These are phyloP conservation scores for Apostichopus californicus DNA, from an alignment of 35 echinoderm and acorn worm genomes.

Conservation along the genomic window DNA sequence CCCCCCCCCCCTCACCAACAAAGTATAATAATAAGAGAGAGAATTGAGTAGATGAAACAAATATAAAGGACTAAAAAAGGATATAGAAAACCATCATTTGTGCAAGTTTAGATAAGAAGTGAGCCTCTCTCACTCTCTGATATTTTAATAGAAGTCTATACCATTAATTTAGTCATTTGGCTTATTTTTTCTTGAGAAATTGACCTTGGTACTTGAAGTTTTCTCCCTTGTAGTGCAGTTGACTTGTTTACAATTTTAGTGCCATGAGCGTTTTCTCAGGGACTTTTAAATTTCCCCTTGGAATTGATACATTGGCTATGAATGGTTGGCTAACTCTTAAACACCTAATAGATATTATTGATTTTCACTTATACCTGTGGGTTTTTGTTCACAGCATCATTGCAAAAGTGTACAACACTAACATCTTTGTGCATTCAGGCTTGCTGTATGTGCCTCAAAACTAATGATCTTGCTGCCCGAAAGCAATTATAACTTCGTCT, in stretches of 20 bases:
- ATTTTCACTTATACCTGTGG: neutral
- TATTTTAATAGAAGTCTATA: too few relatives aligned
- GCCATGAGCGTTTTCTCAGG: neutral
- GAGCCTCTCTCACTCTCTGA: too few relatives aligned
- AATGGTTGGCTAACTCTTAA: neutral
- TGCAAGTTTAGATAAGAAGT: too few relatives aligned
- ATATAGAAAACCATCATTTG: too few relatives aligned
- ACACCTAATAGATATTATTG: neutral
- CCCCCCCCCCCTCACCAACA: too few relatives aligned
- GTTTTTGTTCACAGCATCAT: neutral
- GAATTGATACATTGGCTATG: neutral
- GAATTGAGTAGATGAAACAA: too few relatives aligned
- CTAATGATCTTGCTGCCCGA: neutral
- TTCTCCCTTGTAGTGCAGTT: neutral
- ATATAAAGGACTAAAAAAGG: too few relatives aligned
- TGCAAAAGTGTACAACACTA: neutral
- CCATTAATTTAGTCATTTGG: too few relatives aligned
- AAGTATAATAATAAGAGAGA: too few relatives aligned
- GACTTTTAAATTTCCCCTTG: neutral
- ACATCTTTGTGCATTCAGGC: neutral
- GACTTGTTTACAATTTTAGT: neutral
- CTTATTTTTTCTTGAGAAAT: too few relatives aligned
- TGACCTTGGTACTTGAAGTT: too few relatives aligned
- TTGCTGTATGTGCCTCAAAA: neutral
- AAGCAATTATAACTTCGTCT: neutral